phyloP scores from a whole-genome alignment of 2,113 vertebrate species.

The Campylorhamphus procurvoides region DNA sequence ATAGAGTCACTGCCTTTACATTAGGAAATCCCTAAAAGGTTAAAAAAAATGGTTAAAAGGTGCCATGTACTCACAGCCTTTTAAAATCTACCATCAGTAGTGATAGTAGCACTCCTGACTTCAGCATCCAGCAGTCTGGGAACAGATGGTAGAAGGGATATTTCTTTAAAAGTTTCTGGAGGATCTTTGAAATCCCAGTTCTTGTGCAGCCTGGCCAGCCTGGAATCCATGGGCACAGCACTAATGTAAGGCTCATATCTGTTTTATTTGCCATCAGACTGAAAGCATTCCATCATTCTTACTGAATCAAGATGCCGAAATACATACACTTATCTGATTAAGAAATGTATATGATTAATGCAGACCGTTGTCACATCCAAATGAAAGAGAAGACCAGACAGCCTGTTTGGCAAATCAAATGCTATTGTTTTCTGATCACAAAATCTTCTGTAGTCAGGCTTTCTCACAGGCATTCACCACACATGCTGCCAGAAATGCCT shows the following conservation, averaged over 20 bases:
- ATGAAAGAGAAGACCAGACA: background rate
- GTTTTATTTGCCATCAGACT: background rate
- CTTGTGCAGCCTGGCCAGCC: background rate
- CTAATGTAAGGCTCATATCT: background rate
- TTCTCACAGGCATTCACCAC: background rate
- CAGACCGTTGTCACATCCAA: background rate
- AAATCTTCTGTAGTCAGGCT: background rate
- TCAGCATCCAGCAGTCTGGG: background rate
- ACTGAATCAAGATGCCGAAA: background rate
- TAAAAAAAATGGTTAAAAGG: background rate
- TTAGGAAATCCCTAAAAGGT: background rate
- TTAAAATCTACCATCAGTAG: background rate
- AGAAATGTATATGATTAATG: background rate
- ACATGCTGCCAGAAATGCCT: background rate
- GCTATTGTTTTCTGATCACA: background rate
- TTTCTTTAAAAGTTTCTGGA: background rate
- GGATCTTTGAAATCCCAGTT: background rate
- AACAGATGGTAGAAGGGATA: background rate
- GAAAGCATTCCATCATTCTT: background rate
- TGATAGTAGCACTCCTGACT: background rate
- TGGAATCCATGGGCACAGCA: background rate
- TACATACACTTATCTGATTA: background rate
- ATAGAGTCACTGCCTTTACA: background rate
- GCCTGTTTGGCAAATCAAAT: background rate
- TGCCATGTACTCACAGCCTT: background rate